Conservation (phyloP, 2,113 vertebrate species). For the Pedionomus torquatus region DNA sequence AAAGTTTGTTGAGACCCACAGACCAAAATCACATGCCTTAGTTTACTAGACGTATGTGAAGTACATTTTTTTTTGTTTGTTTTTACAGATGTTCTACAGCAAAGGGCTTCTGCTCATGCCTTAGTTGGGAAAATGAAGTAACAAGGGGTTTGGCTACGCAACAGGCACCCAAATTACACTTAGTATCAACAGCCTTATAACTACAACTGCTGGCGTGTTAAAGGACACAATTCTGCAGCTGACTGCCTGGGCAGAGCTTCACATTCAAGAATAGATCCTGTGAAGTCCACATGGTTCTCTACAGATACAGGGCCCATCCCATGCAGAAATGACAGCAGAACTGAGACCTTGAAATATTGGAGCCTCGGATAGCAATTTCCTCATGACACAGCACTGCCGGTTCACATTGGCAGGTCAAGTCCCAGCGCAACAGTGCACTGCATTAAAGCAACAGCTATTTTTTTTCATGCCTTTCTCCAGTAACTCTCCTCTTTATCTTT, state of each 20-base stretch:
- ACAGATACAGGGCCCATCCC: background rate
- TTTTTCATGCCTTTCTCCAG: background rate
- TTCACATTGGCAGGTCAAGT: background rate
- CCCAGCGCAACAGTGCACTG: background rate
- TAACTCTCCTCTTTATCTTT: background rate
- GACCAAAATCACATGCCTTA: constrained; percentile 61
- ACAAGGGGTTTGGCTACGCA: constrained; percentile 47
- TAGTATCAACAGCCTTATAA: background rate
- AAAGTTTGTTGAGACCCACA: constrained; percentile 57
- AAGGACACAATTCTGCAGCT: constrained; percentile 42
- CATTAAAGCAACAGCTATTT: background rate
- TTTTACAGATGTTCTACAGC: constrained; percentile 47
- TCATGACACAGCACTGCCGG: background rate
- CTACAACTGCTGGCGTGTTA: background rate
- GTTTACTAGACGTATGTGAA: constrained; percentile 29
- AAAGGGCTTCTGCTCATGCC: constrained; percentile 64
- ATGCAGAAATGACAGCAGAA: constrained; percentile 22
- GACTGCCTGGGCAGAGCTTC: constrained; percentile 28
- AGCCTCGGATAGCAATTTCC: background rate
- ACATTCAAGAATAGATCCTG: background rate
- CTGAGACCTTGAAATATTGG: background rate
- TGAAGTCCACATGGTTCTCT: background rate
- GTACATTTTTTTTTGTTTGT: background rate
- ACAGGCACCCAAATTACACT: constrained; percentile 55
- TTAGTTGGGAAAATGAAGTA: constrained; percentile 43